These are phyloP conservation scores for Ochotona curzoniae DNA, from an alignment of 2,113 vertebrate species.

Conservation along the genomic window DNA sequence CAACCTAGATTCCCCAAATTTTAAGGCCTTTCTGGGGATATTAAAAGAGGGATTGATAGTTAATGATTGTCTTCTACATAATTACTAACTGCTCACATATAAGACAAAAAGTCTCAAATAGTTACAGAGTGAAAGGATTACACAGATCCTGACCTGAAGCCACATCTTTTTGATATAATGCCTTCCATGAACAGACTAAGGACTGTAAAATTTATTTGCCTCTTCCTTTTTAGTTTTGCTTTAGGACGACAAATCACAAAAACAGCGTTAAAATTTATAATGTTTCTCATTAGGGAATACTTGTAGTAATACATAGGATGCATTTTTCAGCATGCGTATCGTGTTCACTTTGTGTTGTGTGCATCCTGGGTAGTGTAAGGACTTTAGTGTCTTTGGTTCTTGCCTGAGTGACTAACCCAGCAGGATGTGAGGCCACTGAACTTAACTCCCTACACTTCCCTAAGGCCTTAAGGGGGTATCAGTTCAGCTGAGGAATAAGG, in stretches of 20 bases:
- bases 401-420: background rate
- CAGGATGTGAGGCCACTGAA: background rate
- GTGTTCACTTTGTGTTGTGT: background rate
- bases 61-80: background rate
- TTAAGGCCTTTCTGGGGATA: background rate
- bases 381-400: background rate
- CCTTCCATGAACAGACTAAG: slow-evolving; percentile 32
- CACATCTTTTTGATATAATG: slow-evolving; percentile 10
- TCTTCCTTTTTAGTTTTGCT: background rate
- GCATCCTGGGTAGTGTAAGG: background rate
- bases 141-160: background rate
- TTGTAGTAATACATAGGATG: background rate
- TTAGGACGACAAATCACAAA: background rate
- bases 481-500: background rate
- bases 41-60: background rate
- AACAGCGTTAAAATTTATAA: background rate
- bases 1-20: background rate
- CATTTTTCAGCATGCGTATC: background rate
- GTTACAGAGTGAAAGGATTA: background rate
- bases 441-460: background rate
- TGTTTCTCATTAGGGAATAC: slow-evolving; percentile 3
- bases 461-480: background rate
- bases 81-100: background rate
- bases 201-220: slow-evolving; percentile 29
- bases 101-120: background rate